Base-by-base conservation (phyloP, 2,113 vertebrate species). In the Bagarius yarrelli region DNA sequence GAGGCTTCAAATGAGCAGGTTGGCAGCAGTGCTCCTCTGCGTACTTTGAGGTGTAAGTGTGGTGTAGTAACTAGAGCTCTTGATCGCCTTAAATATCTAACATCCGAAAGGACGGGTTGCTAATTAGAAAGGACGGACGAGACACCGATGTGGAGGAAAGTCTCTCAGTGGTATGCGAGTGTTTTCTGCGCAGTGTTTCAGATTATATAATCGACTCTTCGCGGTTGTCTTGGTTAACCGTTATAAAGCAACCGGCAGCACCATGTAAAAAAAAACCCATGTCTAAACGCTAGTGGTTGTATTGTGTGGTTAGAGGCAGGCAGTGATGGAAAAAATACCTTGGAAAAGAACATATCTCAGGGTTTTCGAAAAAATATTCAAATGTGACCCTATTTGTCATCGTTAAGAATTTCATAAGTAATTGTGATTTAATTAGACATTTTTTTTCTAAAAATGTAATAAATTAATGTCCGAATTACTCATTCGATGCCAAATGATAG, bases 1-100 rank as follows among this genome's bases (percentile, higher is more conserved):
- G 87, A 67, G 56, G 79, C 79, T 86, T 90, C 80, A 85, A 85
- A 88, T 70, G 81, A 82, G 64, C 64, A 30, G 5, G 34, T 70
- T 64, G 30, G 80, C 50, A 64, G 73, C 61, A 1, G 27, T 13
- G 44, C 11, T 71, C 55, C 44, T 55, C n/a, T 69, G 18, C 30
- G n/a, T 30, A 44, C 59, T 74, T 63, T 30, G 14, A 74, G 59
- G 74, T 36, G 30, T 56, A 30, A 56, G 79, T 11, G 16, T 32
- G 32, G 55, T 55, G 74, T 30, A 55, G 53, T 77, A 82, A 47
- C 81, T 32, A 59, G 34, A 25, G 63, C 61, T 47, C 71, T 50
- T 61, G 57, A 72, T 76, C 61, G 2, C 16, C 56, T 59, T 53
- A 47, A 50, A 69, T 60, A 56, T 69, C 60, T 69, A 77, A 70